A percentile compares a stretch with the other conserved stretches of the same genome.
Evolutionary conservation across 1,140 invertebrate genomes (phyloP).

Genomic region (Heliothis virescens): DNA sequence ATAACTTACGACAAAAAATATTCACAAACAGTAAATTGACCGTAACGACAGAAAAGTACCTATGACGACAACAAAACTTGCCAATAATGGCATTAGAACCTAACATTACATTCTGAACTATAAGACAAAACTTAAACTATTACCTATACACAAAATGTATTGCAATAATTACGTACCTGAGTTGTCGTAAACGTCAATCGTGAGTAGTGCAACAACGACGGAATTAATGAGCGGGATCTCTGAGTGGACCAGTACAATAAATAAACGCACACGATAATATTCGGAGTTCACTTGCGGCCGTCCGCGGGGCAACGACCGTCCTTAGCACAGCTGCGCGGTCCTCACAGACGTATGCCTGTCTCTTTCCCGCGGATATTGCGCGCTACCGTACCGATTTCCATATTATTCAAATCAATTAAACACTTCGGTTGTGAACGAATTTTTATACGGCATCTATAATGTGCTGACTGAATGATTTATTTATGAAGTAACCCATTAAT

Average conservation of each 20-base stretch:
- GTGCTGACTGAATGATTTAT: slow-evolving; percentile 39
- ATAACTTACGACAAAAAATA: background rate
- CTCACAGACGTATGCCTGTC: slow-evolving; percentile 69
- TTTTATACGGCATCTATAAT: slow-evolving; percentile 44
- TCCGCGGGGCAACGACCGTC: slow-evolving; percentile 82
- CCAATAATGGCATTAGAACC: slow-evolving; percentile 17
- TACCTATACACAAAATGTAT: slow-evolving; percentile 14
- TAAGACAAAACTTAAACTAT: slow-evolving; percentile 24
- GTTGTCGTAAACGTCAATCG: slow-evolving; percentile 44
- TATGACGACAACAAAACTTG: slow-evolving; percentile 1
- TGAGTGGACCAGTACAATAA: slow-evolving; percentile 71
- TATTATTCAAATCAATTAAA: slow-evolving; percentile 74
- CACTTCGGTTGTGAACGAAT: slow-evolving; percentile 41
- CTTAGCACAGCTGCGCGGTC: slow-evolving; percentile 77
- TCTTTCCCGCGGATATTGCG: slow-evolving; percentile 71
- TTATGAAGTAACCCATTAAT: slow-evolving; percentile 40
- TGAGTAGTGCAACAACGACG: slow-evolving; percentile 47
- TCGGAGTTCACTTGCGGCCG: slow-evolving; percentile 83
- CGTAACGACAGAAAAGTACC: background rate
- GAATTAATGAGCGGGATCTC: slow-evolving; percentile 63
- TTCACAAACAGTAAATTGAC: slow-evolving; percentile 9
- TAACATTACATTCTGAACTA: background rate
- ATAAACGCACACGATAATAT: slow-evolving; percentile 80
- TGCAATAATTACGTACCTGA: slow-evolving; percentile 44
- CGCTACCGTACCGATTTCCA: slow-evolving; percentile 68